Evolutionary conservation across 2,888 invertebrate species (phyloP).

Genomic region (Blera fallax): DNA sequence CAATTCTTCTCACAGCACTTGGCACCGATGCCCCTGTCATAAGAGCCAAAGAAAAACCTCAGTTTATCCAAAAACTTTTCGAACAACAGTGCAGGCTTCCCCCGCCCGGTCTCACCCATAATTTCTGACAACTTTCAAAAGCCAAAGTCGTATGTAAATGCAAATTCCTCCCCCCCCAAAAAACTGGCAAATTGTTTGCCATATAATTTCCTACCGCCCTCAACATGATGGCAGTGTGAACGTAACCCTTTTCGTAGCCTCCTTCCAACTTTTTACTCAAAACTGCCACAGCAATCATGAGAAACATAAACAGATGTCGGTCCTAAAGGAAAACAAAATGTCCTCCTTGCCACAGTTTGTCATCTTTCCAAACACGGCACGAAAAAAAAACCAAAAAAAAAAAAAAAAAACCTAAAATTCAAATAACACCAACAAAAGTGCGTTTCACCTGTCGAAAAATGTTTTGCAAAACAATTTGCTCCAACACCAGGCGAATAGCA

Average conservation of each 20-base stretch:
- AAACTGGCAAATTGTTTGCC: conserved; percentile 53
- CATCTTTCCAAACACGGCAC: conserved; percentile 17
- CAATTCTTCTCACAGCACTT: conserved; percentile 21
- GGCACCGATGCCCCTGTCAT: background rate
- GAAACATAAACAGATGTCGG: conserved; percentile 68
- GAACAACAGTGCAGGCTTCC: background rate
- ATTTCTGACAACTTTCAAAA: conserved; percentile 45
- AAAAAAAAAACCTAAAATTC: too few relatives aligned
- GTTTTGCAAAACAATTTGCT: conserved; percentile 55
- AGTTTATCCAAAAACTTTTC: conserved; percentile 54
- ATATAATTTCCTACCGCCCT: conserved; percentile 37
- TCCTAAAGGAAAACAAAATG: conserved; percentile 57
- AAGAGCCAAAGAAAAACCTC: background rate
- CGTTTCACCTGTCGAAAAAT: conserved; percentile 68
- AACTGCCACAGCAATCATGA: conserved; percentile 59
- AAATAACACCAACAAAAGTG: conserved; percentile 39
- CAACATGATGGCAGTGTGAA: background rate
- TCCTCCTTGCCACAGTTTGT: conserved; percentile 53
- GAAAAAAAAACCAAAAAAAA: conserved; percentile 5
- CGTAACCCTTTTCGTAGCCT: conserved; percentile 55
- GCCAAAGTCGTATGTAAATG: conserved; percentile 65
- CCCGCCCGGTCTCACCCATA: conserved; percentile 39
- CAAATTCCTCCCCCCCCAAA: conserved; percentile 54
- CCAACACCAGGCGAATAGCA: conserved; percentile 37
- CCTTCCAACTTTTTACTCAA: background rate